Conservation (phyloP, 2,888 invertebrate genomes). For the Leistus spinibarbis region DNA sequence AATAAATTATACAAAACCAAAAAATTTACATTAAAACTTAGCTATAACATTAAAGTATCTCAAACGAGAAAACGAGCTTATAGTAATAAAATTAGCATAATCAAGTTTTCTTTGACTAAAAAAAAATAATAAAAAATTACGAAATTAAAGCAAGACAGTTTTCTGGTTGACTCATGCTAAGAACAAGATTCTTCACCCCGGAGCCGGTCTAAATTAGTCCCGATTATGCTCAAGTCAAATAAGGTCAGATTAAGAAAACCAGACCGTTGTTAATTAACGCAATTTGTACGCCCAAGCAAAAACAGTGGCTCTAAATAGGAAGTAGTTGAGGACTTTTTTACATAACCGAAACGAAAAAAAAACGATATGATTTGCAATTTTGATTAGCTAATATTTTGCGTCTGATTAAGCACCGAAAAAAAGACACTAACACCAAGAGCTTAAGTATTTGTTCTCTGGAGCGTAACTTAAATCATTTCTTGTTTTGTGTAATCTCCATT, state of each 20-base stretch:
- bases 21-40: neutral
- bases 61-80: neutral
- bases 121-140: neutral
- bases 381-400: neutral
- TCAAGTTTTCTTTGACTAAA: neutral
- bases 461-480: too few relatives aligned
- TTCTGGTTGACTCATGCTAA: neutral
- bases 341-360: too few relatives aligned
- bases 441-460: too few relatives aligned
- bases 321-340: neutral
- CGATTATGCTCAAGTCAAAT: constrained; percentile 18
- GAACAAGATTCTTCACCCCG: neutral
- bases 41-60: neutral
- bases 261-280: constrained; percentile 20
- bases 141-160: neutral
- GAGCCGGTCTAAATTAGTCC: constrained; percentile 19
- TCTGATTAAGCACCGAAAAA: too few relatives aligned
- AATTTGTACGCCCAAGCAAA: neutral
- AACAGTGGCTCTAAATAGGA: neutral
- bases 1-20: too few relatives aligned
- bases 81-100: constrained; percentile 4
- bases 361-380: neutral
- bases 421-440: too few relatives aligned
- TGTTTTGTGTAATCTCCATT: too few relatives aligned
- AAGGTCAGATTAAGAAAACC: constrained; percentile 19